Base-by-base conservation (phyloP, 2,888 invertebrate genomes). In the Temnothorax unifasciatus region DNA sequence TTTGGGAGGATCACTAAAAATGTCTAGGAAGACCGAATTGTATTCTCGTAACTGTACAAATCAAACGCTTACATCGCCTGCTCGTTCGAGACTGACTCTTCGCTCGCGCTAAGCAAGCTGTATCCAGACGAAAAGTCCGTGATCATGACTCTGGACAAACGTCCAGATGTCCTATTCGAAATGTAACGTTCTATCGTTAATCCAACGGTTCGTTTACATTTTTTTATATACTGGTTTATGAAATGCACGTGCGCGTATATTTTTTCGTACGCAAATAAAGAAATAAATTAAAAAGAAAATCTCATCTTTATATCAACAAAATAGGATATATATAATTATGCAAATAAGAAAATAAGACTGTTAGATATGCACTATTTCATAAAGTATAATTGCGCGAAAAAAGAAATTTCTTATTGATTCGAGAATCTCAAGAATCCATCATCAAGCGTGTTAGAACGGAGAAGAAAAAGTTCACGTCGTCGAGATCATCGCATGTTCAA, bases 281-380 rank as follows among this genome's bases (percentile, higher is more conserved):
- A 54, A 47, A 38, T n/a, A 38, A 3, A 21, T 34, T 34, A 6
- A 41, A 9, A 57, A 21, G 4, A 38, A 38, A 25, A 38, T 41
- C 13, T 73, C 41, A 18, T 5, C 15, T 57, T 73, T 41, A 57
- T 21, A 6, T 73, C 44, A 74, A 59, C 9, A n/a, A 61, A 74
- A 61, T 34, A 74, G 34, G 15, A 29, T 29, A 61, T 54, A 64
- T 64, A 52, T 50, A 64, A 66, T 47, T 29, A 3, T 3, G 1
- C 8, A 29, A 29, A 29, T 29, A 29, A 29, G 3, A 29, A 52
- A 29, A 25, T 18, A 25, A 66, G 15, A 47, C n/a, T 44, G 13
- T 25, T 66, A 66, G 3, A 66, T 25, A 18, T 34, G 13, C 25
- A 8, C 25, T 44, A 44, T 66, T 66, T 66, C 13, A 6, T 15